Evolutionary conservation across 1,140 invertebrate genomes (phyloP), one percentile per base, ranked within the genome.

Genomic region (Drosophila suzukii): DNA sequence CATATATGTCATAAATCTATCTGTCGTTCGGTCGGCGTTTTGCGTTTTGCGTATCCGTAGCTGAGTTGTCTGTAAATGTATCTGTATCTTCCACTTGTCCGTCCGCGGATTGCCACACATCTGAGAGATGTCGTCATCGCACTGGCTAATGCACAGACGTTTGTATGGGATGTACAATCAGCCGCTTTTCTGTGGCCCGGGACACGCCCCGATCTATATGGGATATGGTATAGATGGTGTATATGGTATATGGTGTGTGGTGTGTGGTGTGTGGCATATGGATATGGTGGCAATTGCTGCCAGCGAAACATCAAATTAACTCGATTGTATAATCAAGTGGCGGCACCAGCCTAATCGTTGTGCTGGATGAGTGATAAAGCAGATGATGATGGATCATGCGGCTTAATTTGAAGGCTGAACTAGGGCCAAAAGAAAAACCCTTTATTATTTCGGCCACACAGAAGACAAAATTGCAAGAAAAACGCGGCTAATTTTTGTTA

Each of bases 1-100:
- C 83, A 89, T 89, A 83, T 85, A 83, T 88, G 84, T 89, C 83
- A 88, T 88, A 88, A 89, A 88, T 88, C 78, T 71, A 75, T 88
- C 80, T 76, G 57, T 88, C 81, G 59, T 1, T 27, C 27, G 3
- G 27, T 27, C 27, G 27, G 27, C 27, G 27, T 24, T 24, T 24
- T 4, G 39, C 46, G 39, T 70, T 46, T 58, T 46, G 43, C 43
- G 38, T 51, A 27, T 60, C 41, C 53, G 15, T 70, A 36, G 58
- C 39, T 41, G 36, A 24, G 41, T 7, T 55, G 41, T 54, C 20
- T 78, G 49, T 41, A 51, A 75, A 15, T 56, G 44, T 71, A 47
- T 75, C 59, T 81, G 78, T 65, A 59, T 66, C 59, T 79, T 88
- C 83, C 68, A 72, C 68, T 72, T 72, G 68, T 71, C 68, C 53